Base-by-base conservation (phyloP, 2,797 vertebrate species). In the Periophthalmus magnuspinnatus region DNA sequence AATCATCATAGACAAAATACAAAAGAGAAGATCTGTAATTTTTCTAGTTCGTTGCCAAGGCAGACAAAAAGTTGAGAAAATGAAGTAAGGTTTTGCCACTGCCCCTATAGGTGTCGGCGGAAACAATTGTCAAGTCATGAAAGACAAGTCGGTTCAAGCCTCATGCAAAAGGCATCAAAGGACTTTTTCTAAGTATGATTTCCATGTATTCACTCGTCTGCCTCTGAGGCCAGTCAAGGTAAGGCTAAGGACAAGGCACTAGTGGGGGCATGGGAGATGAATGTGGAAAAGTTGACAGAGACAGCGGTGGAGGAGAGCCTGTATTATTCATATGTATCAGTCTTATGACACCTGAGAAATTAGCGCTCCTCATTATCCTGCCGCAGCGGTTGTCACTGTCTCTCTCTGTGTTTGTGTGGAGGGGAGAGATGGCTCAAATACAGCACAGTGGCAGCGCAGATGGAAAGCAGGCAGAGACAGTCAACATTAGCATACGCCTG, bases 241-340 rank as follows among this genome's bases (percentile, higher is more conserved):
- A 69, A 74, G 67, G 76, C 56, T 24, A 33, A 61, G 71, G 77
- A 84, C 13, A 47, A 48, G 73, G 77, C 69, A 71, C 19, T 47
- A 50, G 65, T 6, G 16, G 21, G 3, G 50, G 63, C 28, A 65
- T 69, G 56, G 65, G 57, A 57, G 62, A 65, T 41, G 67, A 74
- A 78, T 77, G 28, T 76, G 1, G 69, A 69, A 76, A 79, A 72
- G 72, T 34, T 71, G 74, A 74, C 66, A 70, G 70, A 52, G 77
- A 80, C 69, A 68, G 71, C 60, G n/a, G 32, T 55, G 70, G 73
- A 33, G 65, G 58, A 63, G 71, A 74, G 67, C 67, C 71, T 89
- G 74, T 84, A 80, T 86, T 88, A 89, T 88, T 88, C 85, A 87
- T 89, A 55, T 55, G 52, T 22, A 88, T 80, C 80, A 80, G 72